These are phyloP conservation scores for Calcarius lapponicus DNA, from an alignment of 2,797 vertebrate species.

Conservation along the genomic window DNA sequence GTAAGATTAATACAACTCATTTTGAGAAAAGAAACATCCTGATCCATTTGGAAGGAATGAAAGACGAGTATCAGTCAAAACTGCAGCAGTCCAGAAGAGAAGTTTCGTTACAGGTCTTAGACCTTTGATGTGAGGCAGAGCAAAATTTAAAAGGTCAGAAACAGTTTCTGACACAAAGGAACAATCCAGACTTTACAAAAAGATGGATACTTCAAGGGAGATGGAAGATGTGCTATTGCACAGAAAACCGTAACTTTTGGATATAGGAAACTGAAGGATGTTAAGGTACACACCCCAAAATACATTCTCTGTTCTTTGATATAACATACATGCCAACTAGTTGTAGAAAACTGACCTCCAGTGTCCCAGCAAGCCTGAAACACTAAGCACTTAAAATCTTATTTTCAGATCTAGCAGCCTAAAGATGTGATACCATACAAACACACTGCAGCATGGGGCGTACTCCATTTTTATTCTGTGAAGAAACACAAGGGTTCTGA, in stretches of 20 bases:
- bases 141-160: not conserved
- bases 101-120: not conserved
- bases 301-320: not conserved
- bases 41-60: not conserved
- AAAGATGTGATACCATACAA: not conserved
- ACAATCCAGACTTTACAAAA: not conserved
- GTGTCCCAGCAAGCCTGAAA: not conserved
- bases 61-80: not conserved
- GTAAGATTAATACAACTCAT: not conserved
- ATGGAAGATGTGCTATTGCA: not conserved
- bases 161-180: not conserved
- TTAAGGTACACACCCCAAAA: not conserved
- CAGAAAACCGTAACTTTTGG: not conserved
- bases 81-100: not conserved
- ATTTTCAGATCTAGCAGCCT: not conserved
- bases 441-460: not conserved
- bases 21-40: not conserved
- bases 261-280: not conserved
- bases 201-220: not conserved
- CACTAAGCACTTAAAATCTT: not conserved
- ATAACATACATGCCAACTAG: not conserved
- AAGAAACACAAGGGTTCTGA: not conserved
- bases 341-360: not conserved
- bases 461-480: not conserved
- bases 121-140: not conserved